Evolutionary conservation across 1,140 invertebrate species (phyloP).

Genomic region (Hermetia illucens): DNA sequence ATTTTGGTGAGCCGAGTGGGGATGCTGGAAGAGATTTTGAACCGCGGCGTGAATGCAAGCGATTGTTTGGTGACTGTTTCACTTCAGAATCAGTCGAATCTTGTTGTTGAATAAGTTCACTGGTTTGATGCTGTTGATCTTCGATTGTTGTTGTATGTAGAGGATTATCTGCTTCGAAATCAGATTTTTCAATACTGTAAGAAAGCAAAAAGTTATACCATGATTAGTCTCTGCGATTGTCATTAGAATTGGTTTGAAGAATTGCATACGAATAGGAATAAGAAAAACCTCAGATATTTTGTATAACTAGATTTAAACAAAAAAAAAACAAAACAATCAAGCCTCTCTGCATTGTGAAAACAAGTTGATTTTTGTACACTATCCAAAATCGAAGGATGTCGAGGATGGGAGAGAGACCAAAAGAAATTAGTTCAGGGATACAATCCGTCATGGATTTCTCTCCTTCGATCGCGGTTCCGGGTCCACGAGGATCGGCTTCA

Average conservation of each 20-base stretch:
- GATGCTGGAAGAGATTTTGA: constrained; percentile 56
- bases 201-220: neutral
- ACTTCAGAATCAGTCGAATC: constrained; percentile 10
- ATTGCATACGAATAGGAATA: no score
- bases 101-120: constrained; percentile 19
- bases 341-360: no score
- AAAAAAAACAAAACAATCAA: no score
- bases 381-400: no score
- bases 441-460: no score
- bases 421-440: no score
- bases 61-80: constrained; percentile 16
- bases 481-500: no score
- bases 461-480: no score
- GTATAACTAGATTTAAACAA: neutral
- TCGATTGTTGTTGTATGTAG: neutral
- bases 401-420: no score
- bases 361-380: no score
- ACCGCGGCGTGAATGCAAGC: constrained; percentile 34
- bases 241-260: no score
- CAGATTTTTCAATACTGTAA: neutral
- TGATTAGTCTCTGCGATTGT: no score
- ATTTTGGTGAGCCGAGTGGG: constrained; percentile 41
- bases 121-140: neutral
- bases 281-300: neutral
- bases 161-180: neutral